Evolutionary conservation across 2,888 invertebrate species (phyloP).

Genomic region (Lottia gigantea): DNA sequence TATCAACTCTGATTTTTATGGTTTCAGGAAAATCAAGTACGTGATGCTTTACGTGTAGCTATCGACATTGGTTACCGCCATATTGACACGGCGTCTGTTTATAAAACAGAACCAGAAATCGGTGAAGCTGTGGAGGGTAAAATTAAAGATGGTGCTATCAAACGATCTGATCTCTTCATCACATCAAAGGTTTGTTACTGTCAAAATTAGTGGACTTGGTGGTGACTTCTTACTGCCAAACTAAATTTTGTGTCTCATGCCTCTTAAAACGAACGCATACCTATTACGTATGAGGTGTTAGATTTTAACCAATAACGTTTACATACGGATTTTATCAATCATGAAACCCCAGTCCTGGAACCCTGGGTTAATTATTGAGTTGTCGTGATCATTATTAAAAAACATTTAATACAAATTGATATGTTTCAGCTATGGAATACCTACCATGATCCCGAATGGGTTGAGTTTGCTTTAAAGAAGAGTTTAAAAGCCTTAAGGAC

Average conservation of each 20-base stretch:
- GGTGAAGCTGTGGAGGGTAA: constrained; percentile 45
- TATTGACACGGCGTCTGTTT: constrained; percentile 80
- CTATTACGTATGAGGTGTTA: too few relatives aligned
- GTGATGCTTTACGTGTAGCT: constrained; percentile 70
- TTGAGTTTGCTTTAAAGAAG: constrained; percentile 44
- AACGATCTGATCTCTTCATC: constrained; percentile 58
- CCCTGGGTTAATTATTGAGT: too few relatives aligned
- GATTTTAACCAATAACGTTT: too few relatives aligned
- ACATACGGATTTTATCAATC: too few relatives aligned
- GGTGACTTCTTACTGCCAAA: too few relatives aligned
- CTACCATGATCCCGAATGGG: constrained; percentile 41
- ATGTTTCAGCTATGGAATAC: constrained; percentile 50
- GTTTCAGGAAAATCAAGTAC: constrained; percentile 28
- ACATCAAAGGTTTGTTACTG: constrained; percentile 49
- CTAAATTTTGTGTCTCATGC: too few relatives aligned
- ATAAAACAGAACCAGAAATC: constrained; percentile 71
- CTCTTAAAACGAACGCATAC: too few relatives aligned
- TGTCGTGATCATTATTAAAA: too few relatives aligned
- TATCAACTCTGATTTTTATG: too few relatives aligned
- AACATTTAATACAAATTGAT: background rate
- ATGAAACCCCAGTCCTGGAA: too few relatives aligned
- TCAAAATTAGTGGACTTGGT: too few relatives aligned
- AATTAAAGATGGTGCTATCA: constrained; percentile 41
- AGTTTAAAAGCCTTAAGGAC: constrained; percentile 49
- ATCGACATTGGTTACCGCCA: constrained; percentile 83